These are phyloP conservation scores for Ancistrus triradiatus DNA, from an alignment of 2,113 vertebrate genomes.

Conservation along the genomic window DNA sequence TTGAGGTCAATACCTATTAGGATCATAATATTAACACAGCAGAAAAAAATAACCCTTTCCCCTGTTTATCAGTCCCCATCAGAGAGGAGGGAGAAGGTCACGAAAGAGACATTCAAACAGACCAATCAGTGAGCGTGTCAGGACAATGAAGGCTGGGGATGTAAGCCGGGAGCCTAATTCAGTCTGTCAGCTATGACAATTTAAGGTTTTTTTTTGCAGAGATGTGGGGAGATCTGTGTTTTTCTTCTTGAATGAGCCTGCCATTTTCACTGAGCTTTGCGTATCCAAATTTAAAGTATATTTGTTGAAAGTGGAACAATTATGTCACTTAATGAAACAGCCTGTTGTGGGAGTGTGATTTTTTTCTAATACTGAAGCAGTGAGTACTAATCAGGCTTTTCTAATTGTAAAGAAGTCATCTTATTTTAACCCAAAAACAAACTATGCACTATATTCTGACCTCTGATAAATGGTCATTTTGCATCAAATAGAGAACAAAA, in stretches of 20 bases:
- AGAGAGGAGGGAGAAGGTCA: conserved; percentile 40
- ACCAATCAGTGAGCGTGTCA: conserved; percentile 40
- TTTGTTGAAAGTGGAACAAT: neutral
- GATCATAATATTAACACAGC: conserved; percentile 57
- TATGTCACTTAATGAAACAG: too few species aligned
- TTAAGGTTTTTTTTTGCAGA: conserved; percentile 27
- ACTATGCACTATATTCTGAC: conserved; percentile 3
- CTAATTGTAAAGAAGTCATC: too few species aligned
- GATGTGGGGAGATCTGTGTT: conserved; percentile 10
- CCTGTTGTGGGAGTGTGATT: too few species aligned
- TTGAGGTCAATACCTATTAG: conserved; percentile 73
- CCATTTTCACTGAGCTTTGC: conserved; percentile 16
- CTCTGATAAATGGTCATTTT: conserved; percentile 10
- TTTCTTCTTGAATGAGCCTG: neutral
- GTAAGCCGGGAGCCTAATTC: conserved; percentile 45
- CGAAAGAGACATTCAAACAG: conserved; percentile 35
- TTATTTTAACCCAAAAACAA: too few species aligned
- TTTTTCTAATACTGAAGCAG: too few species aligned
- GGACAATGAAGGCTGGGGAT: conserved; percentile 45
- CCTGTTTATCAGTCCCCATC: conserved; percentile 43
- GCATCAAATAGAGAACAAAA: conserved; percentile 27
- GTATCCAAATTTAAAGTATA: neutral
- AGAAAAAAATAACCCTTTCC: conserved; percentile 29
- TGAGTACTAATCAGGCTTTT: too few species aligned
- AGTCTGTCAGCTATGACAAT: conserved; percentile 44